Percentiles rank a stretch among this genome's conserved stretches.
phyloP scores from a whole-genome alignment of 1,140 invertebrate genomes.

The Lamellibrachia luymesi region DNA sequence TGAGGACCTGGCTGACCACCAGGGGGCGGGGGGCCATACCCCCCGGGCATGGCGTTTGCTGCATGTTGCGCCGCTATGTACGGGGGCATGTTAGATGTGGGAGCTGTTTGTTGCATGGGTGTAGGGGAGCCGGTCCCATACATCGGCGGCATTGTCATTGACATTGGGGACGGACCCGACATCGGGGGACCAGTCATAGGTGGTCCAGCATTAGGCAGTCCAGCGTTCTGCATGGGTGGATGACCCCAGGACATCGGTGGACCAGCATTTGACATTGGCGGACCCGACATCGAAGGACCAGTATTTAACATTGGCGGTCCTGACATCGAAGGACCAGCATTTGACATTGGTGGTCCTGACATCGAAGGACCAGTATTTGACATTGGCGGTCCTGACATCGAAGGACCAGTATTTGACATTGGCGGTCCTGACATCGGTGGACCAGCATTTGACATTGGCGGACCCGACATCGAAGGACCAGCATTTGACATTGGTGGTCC shows the following conservation, averaged over 20 bases:
- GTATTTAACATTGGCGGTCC: background rate
- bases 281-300: background rate
- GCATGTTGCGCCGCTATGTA: background rate
- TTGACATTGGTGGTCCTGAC: background rate
- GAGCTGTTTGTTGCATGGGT: background rate
- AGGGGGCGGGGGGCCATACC: slow-evolving; percentile 21
- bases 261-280: background rate
- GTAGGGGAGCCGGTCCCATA: background rate
- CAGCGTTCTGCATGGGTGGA: background rate
- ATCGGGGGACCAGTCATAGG: background rate
- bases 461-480: background rate
- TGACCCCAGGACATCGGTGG: background rate
- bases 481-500: background rate
- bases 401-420: background rate
- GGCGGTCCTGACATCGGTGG: background rate
- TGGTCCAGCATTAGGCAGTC: no score
- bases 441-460: background rate
- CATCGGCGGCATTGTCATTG: background rate
- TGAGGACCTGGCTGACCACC: slow-evolving; percentile 30
- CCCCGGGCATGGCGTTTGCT: slow-evolving; percentile 17
- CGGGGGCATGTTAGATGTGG: background rate
- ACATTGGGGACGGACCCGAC: background rate
- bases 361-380: background rate
- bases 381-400: background rate
- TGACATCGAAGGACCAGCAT: background rate